Percentiles rank a stretch among this genome's conserved stretches.
Conservation (phyloP, 2,888 invertebrate genomes). For the Ophion slaviceki region DNA sequence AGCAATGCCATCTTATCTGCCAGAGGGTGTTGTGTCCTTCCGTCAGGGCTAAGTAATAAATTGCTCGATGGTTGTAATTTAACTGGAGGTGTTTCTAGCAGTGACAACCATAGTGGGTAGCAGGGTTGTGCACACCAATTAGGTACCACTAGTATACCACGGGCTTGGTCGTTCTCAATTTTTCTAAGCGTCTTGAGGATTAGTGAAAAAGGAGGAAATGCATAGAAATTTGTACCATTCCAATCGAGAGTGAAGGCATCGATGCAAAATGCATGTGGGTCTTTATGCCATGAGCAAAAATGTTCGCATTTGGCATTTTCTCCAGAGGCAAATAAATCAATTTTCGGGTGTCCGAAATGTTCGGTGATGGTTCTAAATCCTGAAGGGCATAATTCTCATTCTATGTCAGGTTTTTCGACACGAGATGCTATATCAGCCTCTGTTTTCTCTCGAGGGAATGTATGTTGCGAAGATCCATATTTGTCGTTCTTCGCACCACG, state of each 20-base stretch:
- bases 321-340: not conserved
- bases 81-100: not conserved
- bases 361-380: not conserved
- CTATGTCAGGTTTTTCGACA: too few species aligned
- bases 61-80: slow-evolving; percentile 61
- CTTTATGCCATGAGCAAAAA: slow-evolving; percentile 38
- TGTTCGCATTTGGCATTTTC: not conserved
- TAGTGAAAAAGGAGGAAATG: slow-evolving; percentile 65
- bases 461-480: too few species aligned
- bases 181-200: slow-evolving; percentile 71
- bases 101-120: slow-evolving; percentile 9
- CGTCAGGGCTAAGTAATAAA: slow-evolving; percentile 32
- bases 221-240: too few species aligned
- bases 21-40: slow-evolving; percentile 68
- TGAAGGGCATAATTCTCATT: too few species aligned
- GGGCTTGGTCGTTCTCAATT: slow-evolving; percentile 73
- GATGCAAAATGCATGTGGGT: slow-evolving; percentile 56
- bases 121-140: slow-evolving; percentile 73
- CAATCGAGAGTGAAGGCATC: slow-evolving; percentile 14
- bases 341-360: too few species aligned
- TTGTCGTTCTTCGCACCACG: too few species aligned
- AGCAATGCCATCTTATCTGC: slow-evolving; percentile 68
- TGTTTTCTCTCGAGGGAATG: too few species aligned
- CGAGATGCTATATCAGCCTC: too few species aligned
- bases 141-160: slow-evolving; percentile 76